These are phyloP conservation scores for Paragorgia papillata DNA, from an alignment of 92 coral and sea anemone species.

Conservation along the genomic window DNA sequence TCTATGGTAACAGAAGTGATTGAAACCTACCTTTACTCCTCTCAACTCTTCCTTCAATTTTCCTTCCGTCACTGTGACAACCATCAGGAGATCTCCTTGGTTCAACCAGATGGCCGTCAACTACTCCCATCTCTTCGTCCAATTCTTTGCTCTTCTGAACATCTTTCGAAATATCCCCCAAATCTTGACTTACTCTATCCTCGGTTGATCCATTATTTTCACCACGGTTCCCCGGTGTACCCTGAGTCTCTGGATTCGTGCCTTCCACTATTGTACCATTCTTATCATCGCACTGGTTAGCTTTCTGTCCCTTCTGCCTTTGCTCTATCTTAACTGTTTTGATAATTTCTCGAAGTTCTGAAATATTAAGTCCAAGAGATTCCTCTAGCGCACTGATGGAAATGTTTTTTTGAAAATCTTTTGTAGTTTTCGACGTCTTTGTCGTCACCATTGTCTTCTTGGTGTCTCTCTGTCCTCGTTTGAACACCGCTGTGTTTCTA, in stretches of 20 bases:
- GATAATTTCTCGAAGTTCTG: constrained; percentile 23
- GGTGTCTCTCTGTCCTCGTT: background rate
- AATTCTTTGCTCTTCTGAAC: background rate
- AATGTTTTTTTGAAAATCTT: background rate
- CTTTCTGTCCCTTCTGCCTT: background rate
- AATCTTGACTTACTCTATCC: background rate
- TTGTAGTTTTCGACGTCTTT: background rate
- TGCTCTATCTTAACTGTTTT: background rate
- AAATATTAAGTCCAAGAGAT: constrained; percentile 11
- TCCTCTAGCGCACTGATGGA: constrained; percentile 9
- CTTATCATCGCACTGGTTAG: background rate
- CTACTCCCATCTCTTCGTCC: background rate
- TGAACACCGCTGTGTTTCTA: background rate
- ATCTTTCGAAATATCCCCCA: background rate
- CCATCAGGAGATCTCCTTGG: constrained; percentile 1
- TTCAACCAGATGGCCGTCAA: background rate
- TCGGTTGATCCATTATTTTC: background rate
- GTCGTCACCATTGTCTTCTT: background rate
- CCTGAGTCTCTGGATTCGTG: background rate
- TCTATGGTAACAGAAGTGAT: no score
- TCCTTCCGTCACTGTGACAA: background rate
- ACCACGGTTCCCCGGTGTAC: background rate
- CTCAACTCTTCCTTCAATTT: background rate
- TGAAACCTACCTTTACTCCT: constrained; percentile 9
- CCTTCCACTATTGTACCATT: background rate